These are phyloP conservation scores for Chloroclysta siterata DNA, from an alignment of 2,888 invertebrate species.

Conservation along the genomic window DNA sequence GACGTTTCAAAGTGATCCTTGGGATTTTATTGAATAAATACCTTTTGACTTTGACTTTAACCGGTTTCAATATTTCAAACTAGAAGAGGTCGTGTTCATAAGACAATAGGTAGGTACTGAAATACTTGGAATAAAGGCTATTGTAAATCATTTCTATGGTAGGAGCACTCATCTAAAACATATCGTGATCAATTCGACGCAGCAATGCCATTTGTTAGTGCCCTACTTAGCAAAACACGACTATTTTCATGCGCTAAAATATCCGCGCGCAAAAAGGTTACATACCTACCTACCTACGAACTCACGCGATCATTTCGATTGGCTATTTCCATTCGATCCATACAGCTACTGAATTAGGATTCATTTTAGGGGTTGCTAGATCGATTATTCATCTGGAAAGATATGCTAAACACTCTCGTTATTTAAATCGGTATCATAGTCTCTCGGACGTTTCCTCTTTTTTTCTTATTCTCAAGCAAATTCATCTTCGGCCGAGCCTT, in stretches of 20 bases:
- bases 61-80: neutral
- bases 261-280: constrained; percentile 35
- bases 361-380: neutral
- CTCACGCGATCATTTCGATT: constrained; percentile 25
- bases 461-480: neutral
- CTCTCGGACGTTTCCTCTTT: neutral
- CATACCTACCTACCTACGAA: constrained; percentile 6
- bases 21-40: too few species aligned
- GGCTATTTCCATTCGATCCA: constrained; percentile 16
- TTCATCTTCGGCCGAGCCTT: too few species aligned
- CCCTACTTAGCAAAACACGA: constrained; percentile 31
- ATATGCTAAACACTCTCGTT: too few species aligned
- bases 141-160: neutral
- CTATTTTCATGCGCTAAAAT: constrained; percentile 35
- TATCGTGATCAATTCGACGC: constrained; percentile 31
- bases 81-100: neutral
- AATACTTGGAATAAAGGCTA: neutral
- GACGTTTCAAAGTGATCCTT: too few species aligned
- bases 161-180: constrained; percentile 12
- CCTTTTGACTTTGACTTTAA: too few species aligned
- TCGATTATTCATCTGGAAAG: too few species aligned
- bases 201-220: constrained; percentile 31
- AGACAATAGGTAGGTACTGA: neutral
- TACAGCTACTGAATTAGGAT: constrained; percentile 7
- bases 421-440: too few species aligned